Conservation (phyloP, 2,888 invertebrate genomes). For the Phymatocera aterrima region DNA sequence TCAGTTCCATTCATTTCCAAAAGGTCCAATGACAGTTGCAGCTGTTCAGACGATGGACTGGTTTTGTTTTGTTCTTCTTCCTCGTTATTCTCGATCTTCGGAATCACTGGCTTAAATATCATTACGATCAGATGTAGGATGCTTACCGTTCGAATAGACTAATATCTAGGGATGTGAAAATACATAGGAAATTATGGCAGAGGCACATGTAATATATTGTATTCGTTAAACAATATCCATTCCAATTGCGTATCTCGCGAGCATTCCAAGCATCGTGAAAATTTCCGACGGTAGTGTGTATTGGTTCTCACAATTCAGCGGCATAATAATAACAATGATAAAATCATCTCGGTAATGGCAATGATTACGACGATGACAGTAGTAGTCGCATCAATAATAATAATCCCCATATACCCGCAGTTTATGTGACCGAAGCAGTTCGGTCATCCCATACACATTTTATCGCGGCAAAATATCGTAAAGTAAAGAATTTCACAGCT, state of each 20-base stretch:
- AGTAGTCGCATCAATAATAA: neutral
- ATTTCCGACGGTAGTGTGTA: conserved; percentile 42
- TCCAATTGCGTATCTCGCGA: neutral
- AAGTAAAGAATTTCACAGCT: neutral
- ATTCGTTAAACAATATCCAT: neutral
- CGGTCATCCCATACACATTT: neutral
- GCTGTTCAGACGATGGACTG: neutral
- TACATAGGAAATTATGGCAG: conserved; percentile 35
- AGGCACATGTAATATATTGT: conserved; percentile 1
- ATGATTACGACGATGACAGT: conserved; percentile 44
- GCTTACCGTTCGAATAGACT: conserved; percentile 28
- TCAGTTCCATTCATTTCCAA: neutral
- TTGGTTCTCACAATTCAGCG: conserved; percentile 1
- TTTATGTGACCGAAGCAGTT: neutral
- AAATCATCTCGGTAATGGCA: conserved; percentile 46
- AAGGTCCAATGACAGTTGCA: neutral
- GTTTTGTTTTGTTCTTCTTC: neutral
- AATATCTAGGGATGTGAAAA: conserved; percentile 39
- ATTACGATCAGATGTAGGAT: conserved; percentile 12
- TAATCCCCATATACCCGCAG: neutral
- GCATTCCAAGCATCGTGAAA: neutral
- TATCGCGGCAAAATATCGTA: neutral
- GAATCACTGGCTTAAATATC: neutral
- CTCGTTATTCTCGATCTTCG: neutral
- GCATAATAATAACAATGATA: conserved; percentile 8